phyloP scores from a whole-genome alignment of 2,888 invertebrate genomes.

The Mesorhabditis sp. region DNA sequence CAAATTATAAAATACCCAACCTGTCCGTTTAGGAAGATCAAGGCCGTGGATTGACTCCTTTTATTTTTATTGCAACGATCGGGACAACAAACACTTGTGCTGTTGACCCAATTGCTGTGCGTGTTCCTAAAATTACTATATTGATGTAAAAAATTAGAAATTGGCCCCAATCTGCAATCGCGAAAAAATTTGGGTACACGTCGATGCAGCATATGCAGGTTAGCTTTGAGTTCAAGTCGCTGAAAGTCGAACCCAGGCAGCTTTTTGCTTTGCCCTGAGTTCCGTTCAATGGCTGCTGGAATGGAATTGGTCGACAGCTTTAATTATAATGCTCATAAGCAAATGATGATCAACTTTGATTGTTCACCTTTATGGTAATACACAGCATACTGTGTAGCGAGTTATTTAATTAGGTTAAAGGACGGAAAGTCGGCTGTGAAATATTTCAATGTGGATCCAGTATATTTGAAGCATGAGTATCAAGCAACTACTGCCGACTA shows the following conservation, averaged over 20 bases:
- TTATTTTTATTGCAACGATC: slow-evolving; percentile 38
- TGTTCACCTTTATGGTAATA: slow-evolving; percentile 92
- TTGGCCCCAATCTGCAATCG: slow-evolving; percentile 69
- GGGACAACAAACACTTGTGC: slow-evolving; percentile 95
- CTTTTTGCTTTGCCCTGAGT: slow-evolving; percentile 79
- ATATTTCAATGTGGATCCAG: slow-evolving; percentile 94
- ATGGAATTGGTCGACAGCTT: slow-evolving; percentile 85
- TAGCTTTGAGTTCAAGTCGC: slow-evolving; percentile 10
- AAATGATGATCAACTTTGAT: slow-evolving; percentile 97
- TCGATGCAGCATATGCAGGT: slow-evolving; percentile 96
- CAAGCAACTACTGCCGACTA: slow-evolving; percentile 69
- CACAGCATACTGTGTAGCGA: too few relatives aligned
- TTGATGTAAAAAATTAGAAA: slow-evolving; percentile 58
- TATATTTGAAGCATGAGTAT: slow-evolving; percentile 94
- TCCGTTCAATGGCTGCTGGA: slow-evolving; percentile 78
- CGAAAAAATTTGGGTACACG: slow-evolving; percentile 87
- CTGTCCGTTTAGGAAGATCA: slow-evolving; percentile 28
- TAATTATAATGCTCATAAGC: slow-evolving; percentile 96
- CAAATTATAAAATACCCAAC: neutral
- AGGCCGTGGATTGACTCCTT: slow-evolving; percentile 38
- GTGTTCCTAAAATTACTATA: slow-evolving; percentile 59
- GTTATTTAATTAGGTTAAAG: slow-evolving; percentile 15
- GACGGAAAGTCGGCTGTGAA: slow-evolving; percentile 86
- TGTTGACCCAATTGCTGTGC: slow-evolving; percentile 79
- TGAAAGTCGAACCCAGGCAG: slow-evolving; percentile 21